Evolutionary conservation across 2,797 vertebrate species (phyloP), one percentile per base, ranked within the genome.

Genomic region (Typhlichthys subterraneus): DNA sequence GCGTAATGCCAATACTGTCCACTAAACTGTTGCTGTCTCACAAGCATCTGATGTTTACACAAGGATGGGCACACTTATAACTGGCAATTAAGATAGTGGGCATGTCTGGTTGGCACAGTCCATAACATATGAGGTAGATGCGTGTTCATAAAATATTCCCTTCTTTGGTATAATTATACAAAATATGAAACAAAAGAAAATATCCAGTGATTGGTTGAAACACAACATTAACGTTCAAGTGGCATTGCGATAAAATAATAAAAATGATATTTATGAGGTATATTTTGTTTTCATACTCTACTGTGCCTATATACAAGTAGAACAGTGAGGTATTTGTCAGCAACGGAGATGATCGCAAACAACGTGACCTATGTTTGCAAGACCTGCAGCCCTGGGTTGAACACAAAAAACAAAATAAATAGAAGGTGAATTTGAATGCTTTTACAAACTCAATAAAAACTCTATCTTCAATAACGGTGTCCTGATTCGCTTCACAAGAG

Each of bases 91-190:
- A 74, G 73, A 73, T 80, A 75, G 72, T 85, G 81, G 70, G 68
- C 70, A 69, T 81, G 83, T 59, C 80, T 75, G 64, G 63, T 91
- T 92, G 90, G 90, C 91, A 92, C 91, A 83, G 84, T 87, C 79
- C 84, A 74, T 85, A 84, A 87, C 78, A 85, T 85, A 91, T 92
- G 94, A 94, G 94, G 94, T 94, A 94, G 94, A 92, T 90, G 85
- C 90, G 84, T 85, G 73, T 88, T 81, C 81, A 85, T 82, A 83
- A 89, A 85, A 85, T 82, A 89, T 88, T 91, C 84, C 86, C 87
- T 89, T 94, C 91, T 93, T 92, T 93, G 90, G 90, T 90, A 87
- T 85, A 88, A 87, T 86, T 81, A 85, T 89, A 88, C 79, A 88
- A 88, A 82, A 84, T 79, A 88, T 82, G 83, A 87, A 64, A 75